Evolutionary conservation across 2,888 invertebrate species (phyloP).

Genomic region (Dolichomitus sp.): DNA sequence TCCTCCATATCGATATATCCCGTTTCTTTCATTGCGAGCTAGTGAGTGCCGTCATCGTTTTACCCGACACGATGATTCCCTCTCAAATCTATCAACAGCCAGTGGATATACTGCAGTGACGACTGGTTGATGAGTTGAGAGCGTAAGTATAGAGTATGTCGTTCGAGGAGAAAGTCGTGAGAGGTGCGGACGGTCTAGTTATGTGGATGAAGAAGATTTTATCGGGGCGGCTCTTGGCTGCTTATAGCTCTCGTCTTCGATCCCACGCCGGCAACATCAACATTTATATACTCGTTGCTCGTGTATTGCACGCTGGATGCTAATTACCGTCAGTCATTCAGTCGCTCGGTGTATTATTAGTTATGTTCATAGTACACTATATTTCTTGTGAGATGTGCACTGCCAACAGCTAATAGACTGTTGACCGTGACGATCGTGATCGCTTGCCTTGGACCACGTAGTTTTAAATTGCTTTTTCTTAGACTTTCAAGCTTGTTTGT

Average conservation of each 20-base stretch:
- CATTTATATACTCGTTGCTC: background rate
- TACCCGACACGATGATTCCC: constrained; percentile 35
- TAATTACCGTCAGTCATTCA: constrained; percentile 50
- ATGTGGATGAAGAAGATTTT: constrained; percentile 50
- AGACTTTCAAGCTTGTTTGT: constrained; percentile 23
- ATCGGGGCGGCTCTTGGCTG: constrained; percentile 22
- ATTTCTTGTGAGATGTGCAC: constrained; percentile 2
- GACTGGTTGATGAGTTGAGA: constrained; percentile 32
- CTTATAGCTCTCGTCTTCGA: constrained; percentile 28
- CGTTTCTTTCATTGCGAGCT: constrained; percentile 15
- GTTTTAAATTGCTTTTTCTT: constrained; percentile 31
- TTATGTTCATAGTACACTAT: constrained; percentile 20
- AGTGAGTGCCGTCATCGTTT: constrained; percentile 33
- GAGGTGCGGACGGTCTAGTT: constrained; percentile 57
- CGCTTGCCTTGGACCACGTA: constrained; percentile 66
- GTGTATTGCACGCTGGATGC: constrained; percentile 34
- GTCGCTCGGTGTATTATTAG: constrained; percentile 44
- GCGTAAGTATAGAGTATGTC: constrained; percentile 41
- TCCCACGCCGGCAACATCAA: constrained; percentile 26
- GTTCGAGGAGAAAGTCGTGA: constrained; percentile 45
- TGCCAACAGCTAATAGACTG: constrained; percentile 33
- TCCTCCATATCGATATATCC: background rate
- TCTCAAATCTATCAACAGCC: constrained; percentile 31
- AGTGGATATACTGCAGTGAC: background rate
- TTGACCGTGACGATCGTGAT: constrained; percentile 53